Evolutionary conservation across 2,888 invertebrate genomes (phyloP), one percentile per base, ranked within the genome.

Genomic region (Bursaphelenchus okinawaensis): DNA sequence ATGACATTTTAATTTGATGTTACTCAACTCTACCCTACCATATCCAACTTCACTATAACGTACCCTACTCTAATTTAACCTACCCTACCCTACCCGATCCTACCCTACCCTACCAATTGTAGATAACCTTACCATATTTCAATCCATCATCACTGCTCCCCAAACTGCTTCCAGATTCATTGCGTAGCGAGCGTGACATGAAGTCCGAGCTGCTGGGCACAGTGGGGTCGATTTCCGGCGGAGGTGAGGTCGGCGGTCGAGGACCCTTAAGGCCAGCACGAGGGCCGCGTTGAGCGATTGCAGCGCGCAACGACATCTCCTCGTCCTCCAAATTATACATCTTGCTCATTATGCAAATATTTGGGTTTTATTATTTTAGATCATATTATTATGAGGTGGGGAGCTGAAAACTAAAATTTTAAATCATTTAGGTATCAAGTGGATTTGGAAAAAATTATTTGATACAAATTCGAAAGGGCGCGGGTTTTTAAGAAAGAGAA

Each of bases 181-280:
- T 22, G 8, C 29, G 24, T 19, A 24, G 12, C 22, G 54, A 54
- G 12, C 23, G 12, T 12, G 54, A 16, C 23, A 54, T 27, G 28
- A 26, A 27, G 9, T 29, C n/a, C 62, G 52, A 55, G 57, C 50
- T 8, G 19, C 52, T 6, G 52, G 56, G 16, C n/a, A 55, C n/a
- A 12, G n/a, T n/a, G 1, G 61, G 55, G 55, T 19, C 24, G 22
- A 67, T 24, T 28, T 31, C 26, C 7, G 69, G 68, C 6, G 69
- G 68, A 20, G 68, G 68, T 4, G 68, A 61, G 26, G 51, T 24
- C 12, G 68, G 68, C 54, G 61, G 62, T 27, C 61, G 63, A n/a
- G 68, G 68, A n/a, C 19, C 23, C n/a, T 31, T 19, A 12, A 23
- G n/a, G 16, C 29, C 40, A 16, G 24, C 31, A 0, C 60, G 63